phyloP scores from a whole-genome alignment of 2,113 vertebrate species.

The Ameiurus melas region DNA sequence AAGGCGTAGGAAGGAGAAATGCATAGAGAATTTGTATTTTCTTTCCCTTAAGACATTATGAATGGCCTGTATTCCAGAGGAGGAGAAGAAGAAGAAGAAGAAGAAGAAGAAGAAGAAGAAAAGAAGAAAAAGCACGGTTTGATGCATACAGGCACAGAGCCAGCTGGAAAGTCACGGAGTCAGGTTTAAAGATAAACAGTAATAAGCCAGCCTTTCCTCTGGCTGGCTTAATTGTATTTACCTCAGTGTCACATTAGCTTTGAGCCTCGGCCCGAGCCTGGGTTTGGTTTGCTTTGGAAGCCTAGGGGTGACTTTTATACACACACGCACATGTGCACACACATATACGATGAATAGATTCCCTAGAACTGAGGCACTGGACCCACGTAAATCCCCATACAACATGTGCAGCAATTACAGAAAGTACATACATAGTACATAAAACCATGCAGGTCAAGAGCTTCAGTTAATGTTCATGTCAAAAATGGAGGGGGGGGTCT shows the following conservation, averaged over 20 bases:
- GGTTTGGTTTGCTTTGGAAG: conserved; percentile 46
- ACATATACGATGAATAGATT: conserved; percentile 13
- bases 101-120: conserved; percentile 1
- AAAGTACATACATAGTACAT: not conserved
- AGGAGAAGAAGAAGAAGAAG: not conserved
- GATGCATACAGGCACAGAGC: conserved; percentile 34
- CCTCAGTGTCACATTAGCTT: conserved; percentile 54
- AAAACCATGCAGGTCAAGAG: not conserved
- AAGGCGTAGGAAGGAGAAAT: not conserved
- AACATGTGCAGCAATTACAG: not conserved
- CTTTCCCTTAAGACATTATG: not conserved
- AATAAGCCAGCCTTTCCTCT: conserved; percentile 53
- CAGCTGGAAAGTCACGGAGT: conserved; percentile 48
- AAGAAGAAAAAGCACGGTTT: not conserved
- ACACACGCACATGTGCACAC: not conserved
- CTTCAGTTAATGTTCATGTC: not conserved
- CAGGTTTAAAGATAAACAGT: conserved; percentile 58
- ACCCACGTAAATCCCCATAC: conserved; percentile 13
- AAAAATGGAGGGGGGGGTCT: not conserved
- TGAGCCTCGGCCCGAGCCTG: conserved; percentile 39
- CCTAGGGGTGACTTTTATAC: conserved; percentile 23
- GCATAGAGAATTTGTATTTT: not conserved
- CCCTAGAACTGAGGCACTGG: conserved; percentile 16
- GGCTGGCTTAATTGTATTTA: conserved; percentile 58
- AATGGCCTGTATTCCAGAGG: conserved; percentile 24